Evolutionary conservation across 2,888 invertebrate genomes (phyloP), one percentile per base, ranked within the genome.

Genomic region (Megastigmus dorsalis): DNA sequence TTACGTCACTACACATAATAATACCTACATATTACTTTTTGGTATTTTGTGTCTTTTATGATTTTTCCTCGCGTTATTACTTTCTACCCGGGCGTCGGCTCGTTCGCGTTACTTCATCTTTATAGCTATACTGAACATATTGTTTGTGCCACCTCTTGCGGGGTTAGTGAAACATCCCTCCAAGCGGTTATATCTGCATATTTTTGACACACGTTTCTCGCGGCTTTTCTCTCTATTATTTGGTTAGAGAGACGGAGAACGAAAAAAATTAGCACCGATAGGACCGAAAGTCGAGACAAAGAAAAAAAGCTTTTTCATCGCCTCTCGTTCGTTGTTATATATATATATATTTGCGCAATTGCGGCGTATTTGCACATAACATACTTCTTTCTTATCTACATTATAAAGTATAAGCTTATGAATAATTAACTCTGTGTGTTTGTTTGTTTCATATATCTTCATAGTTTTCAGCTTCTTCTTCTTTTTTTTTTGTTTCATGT

Each of bases 21-120:
- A n/a, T n/a, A n/a, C n/a, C n/a, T 28, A 57, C 50, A 57, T 43
- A 66, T 66, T 73, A 73, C 23, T 72, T 73, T 73, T 73, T 73
- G 54, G 72, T 48, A 62, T 62, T 60, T 60, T 36, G 28, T 33
- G 20, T n/a, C n/a, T n/a, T n/a, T n/a, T n/a, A n/a, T n/a, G n/a
- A n/a, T n/a, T n/a, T n/a, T n/a, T n/a, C n/a, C n/a, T n/a, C n/a
- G n/a, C n/a, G n/a, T n/a, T n/a, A n/a, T n/a, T n/a, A n/a, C n/a
- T n/a, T n/a, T n/a, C n/a, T n/a, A n/a, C n/a, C n/a, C n/a, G n/a
- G n/a, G n/a, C n/a, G n/a, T n/a, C n/a, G n/a, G n/a, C n/a, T n/a
- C n/a, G n/a, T n/a, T n/a, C n/a, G n/a, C n/a, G n/a, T n/a, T n/a
- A n/a, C n/a, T n/a, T n/a, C n/a, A n/a, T n/a, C n/a, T n/a, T n/a